Evolutionary conservation across 2,797 vertebrate genomes (phyloP), one percentile per base, ranked within the genome.

Genomic region (Lutjanus argentimaculatus): DNA sequence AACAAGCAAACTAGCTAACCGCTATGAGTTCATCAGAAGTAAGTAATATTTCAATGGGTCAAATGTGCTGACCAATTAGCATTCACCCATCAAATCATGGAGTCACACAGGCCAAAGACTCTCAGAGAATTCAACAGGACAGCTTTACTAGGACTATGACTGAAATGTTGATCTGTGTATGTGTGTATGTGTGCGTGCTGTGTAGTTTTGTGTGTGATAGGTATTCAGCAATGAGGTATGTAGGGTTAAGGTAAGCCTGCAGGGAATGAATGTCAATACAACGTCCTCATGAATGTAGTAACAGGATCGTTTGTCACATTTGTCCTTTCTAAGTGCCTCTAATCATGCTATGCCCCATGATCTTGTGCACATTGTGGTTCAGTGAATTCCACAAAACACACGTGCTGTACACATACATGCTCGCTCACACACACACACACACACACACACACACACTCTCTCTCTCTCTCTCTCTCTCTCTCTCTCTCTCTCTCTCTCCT

Each of bases 371-470:
- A 7, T 8, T 76, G 7, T 42, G 53, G 13, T 61, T 17, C 22
- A 73, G 7, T 64, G 22, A 67, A 64, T 22, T 3, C 22, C 49
- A 40, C 2, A 49, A 22, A 51, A 43, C 45, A 63, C 51, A 66
- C 11, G 58, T 10, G 15, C 7, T 63, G 30, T 45, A 67, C 58
- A 74, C 69, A 64, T 30, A 68, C 14, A 46, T 36, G 51, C 8
- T 61, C 57, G 61, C 22, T 19, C 72, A 82, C 55, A 81, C 59
- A 72, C 64, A 43, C 45, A 64, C 48, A 64, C 11, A 67, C 61
- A 73, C 68, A 65, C 43, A 67, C 75, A 83, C 52, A 80, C 61
- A 71, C 66, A 75, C 21, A n/a, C n/a, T n/a, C n/a, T n/a, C n/a
- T n/a, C n/a, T n/a, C n/a, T n/a, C n/a, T n/a, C n/a, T n/a, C n/a